Conservation (phyloP, 1,140 invertebrate species). For the Diachasma alloeum region DNA sequence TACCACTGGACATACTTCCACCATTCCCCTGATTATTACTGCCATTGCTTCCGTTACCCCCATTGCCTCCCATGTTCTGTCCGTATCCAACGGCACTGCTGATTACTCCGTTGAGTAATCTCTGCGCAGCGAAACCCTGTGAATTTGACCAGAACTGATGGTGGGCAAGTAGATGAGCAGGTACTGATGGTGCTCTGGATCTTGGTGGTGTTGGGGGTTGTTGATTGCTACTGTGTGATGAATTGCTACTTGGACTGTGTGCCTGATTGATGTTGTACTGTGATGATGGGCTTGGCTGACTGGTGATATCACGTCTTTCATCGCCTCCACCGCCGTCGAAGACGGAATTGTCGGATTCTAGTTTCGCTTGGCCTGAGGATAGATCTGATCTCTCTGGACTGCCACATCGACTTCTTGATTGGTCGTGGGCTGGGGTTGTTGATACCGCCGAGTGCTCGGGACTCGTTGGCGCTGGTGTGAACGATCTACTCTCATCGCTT, state of each 20-base stretch:
- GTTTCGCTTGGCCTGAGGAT: conserved; percentile 60
- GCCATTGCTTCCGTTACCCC: conserved; percentile 16
- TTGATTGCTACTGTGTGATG: conserved; percentile 46
- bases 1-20: conserved; percentile 43
- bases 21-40: conserved; percentile 41
- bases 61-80: conserved; percentile 49
- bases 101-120: conserved; percentile 62
- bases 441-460: conserved; percentile 52
- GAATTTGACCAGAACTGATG: conserved; percentile 61
- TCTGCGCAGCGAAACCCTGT: conserved; percentile 66
- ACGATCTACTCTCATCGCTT: conserved; percentile 49
- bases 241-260: conserved; percentile 55
- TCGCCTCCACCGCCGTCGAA: conserved; percentile 65
- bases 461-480: conserved; percentile 56
- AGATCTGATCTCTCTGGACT: conserved; percentile 54
- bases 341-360: conserved; percentile 65
- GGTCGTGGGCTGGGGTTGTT: conserved; percentile 55
- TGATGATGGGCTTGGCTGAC: conserved; percentile 55
- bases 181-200: conserved; percentile 60
- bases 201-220: conserved; percentile 60
- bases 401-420: conserved; percentile 50
- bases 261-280: conserved; percentile 53
- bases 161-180: conserved; percentile 61
- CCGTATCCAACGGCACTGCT: conserved; percentile 62
- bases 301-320: conserved; percentile 33